phyloP scores from a whole-genome alignment of 2,888 invertebrate genomes.

The Allygus modestus region DNA sequence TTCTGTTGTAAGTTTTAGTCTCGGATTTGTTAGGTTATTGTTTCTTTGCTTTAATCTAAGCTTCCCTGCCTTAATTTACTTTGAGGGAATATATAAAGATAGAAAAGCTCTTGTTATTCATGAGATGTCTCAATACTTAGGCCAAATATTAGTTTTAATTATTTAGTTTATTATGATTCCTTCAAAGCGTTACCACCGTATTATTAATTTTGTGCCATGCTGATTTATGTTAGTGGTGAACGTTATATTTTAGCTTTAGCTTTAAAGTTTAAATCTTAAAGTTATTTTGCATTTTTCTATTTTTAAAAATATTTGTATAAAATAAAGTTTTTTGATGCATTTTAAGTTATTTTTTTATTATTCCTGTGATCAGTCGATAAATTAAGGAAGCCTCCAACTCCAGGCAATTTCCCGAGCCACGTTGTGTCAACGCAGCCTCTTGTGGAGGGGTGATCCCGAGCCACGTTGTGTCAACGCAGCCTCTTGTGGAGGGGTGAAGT shows the following conservation, averaged over 20 bases:
- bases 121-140: not conserved
- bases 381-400: too few relatives aligned
- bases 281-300: slow-evolving; percentile 27
- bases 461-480: too few relatives aligned
- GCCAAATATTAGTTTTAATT: slow-evolving; percentile 5
- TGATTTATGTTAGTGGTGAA: not conserved
- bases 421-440: too few relatives aligned
- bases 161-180: not conserved
- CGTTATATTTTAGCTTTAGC: not conserved
- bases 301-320: slow-evolving; percentile 14
- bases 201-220: slow-evolving; percentile 17
- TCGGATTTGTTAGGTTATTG: too few relatives aligned
- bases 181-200: slow-evolving; percentile 22
- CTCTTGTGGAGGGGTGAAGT: too few relatives aligned
- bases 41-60: too few relatives aligned
- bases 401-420: too few relatives aligned
- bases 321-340: slow-evolving; percentile 6
- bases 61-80: too few relatives aligned
- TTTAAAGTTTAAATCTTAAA: not conserved
- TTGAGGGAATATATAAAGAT: too few relatives aligned
- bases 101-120: not conserved
- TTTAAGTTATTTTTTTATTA: not conserved
- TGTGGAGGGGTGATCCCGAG: too few relatives aligned
- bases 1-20: too few relatives aligned
- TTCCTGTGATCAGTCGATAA: too few relatives aligned